These are phyloP conservation scores for Ceyx margarethae DNA, from an alignment of 2,113 vertebrate species.

Conservation along the genomic window DNA sequence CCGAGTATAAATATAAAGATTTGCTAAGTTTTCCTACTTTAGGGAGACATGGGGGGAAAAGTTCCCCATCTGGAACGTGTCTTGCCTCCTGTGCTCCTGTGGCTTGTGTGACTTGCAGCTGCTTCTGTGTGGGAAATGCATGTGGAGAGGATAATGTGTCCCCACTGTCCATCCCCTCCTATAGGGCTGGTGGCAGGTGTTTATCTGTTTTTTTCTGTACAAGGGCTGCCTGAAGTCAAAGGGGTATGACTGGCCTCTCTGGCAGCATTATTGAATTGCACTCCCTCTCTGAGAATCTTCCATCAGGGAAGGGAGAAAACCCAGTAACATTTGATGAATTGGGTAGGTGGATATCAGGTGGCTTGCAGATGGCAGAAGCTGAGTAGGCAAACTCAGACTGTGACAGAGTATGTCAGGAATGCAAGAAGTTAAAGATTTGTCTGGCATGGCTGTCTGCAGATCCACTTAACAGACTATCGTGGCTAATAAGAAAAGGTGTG, in stretches of 20 bases:
- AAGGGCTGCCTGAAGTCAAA: not conserved
- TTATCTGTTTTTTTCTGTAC: not conserved
- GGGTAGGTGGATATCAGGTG: not conserved
- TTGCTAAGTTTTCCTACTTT: not conserved
- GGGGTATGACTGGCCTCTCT: not conserved
- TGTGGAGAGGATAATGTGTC: not conserved
- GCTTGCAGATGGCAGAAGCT: not conserved
- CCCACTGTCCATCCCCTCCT: not conserved
- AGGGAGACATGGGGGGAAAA: not conserved
- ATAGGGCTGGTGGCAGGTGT: not conserved
- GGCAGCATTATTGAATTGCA: not conserved
- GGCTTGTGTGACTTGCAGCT: conserved; percentile 21
- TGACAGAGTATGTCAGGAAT: not conserved
- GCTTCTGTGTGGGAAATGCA: not conserved
- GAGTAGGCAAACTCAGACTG: not conserved
- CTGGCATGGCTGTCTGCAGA: not conserved
- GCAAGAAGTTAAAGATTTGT: not conserved
- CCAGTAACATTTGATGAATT: not conserved
- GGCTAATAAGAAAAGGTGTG: not conserved
- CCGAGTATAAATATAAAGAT: not conserved
- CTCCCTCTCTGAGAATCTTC: not conserved
- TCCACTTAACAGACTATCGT: not conserved
- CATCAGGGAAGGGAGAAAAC: not conserved
- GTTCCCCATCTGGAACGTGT: not conserved
- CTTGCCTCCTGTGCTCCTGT: not conserved